Percentiles rank a stretch among this genome's conserved stretches.
phyloP scores from a whole-genome alignment of 2,888 invertebrate species.

The Xestia rhomboidea region DNA sequence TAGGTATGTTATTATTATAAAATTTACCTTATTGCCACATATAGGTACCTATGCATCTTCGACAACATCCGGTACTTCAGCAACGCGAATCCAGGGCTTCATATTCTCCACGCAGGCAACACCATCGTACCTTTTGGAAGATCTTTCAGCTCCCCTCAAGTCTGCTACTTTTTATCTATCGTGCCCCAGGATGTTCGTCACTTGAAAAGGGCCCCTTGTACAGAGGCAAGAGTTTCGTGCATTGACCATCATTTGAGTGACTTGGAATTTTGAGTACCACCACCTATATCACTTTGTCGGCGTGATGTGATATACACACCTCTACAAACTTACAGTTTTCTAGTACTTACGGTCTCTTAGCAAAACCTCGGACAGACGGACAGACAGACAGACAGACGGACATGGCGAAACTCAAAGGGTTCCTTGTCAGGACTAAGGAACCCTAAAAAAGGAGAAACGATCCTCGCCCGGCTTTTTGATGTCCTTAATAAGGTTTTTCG shows the following conservation, averaged over 20 bases:
- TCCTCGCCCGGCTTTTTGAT: too few species aligned
- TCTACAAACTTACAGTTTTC: too few species aligned
- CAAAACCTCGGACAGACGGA: too few species aligned
- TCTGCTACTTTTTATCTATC: not conserved
- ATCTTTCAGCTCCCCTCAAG: not conserved
- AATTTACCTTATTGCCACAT: not conserved
- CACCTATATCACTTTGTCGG: too few species aligned
- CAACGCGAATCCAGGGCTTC: not conserved
- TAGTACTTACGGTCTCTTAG: too few species aligned
- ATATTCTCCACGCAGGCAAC: not conserved
- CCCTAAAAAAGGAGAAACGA: too few species aligned
- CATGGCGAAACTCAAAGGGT: too few species aligned
- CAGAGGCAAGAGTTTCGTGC: conserved; percentile 59
- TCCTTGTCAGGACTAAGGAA: too few species aligned
- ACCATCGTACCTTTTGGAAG: not conserved
- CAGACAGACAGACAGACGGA: too few species aligned
- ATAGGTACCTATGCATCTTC: too few species aligned
- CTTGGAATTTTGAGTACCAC: conserved; percentile 62
- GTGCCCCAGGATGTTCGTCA: not conserved
- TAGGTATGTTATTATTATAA: conserved; percentile 35
- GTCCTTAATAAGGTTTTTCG: too few species aligned
- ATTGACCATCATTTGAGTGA: conserved; percentile 60
- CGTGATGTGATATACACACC: too few species aligned
- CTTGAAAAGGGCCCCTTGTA: not conserved
- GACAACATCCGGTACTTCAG: not conserved